Base-by-base conservation (phyloP, 2,113 vertebrate genomes). In the Eulemur macaco region DNA sequence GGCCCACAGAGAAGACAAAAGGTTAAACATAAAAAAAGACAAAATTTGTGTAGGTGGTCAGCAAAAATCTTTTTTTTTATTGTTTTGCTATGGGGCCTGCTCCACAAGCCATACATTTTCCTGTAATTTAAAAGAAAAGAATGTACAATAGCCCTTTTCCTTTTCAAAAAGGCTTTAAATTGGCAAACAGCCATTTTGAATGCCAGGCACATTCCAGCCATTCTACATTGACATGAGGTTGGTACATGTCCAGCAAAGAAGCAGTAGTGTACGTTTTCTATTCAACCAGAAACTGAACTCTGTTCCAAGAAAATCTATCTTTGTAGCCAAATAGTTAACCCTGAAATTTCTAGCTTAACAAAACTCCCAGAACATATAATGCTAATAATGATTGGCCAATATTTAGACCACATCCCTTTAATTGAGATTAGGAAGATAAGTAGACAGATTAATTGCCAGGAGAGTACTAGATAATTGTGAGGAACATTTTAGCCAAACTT, bases 121-220 rank as follows among this genome's bases (percentile, higher is more conserved):
- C 73, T 95, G 68, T 73, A 17, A 94, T 96, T 97, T 94, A 86
- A 96, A 97, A 71, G 45, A 94, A 97, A 96, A 94, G 3, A 96
- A 77, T 86, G 15, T n/a, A 96, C 1, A 86, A 86, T 66, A 77
- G n/a, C 3, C 21, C 11, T 8, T 34, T 76, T 91, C 66, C 63
- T 82, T 96, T 92, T 68, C 3, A 74, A n/a, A 90, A 94, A 52
- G 27, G 42, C 93, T 88, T 71, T 34, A 77, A 91, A 64, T 37
- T 95, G 78, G 50, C 69, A 89, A 95, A 39, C 13, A 66, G 76
- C 42, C 68, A 95, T 81, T 90, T 73, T 68, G 71, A 66, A 89
- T 63, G 47, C 64, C 47, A 95, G 52, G 71, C 27, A 77, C 54
- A 81, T 80, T 95, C 34, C 91, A 80, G 29, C 23, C 34, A 37